A percentile compares a stretch with the other conserved stretches of the same genome.
phyloP scores from a whole-genome alignment of 1,140 invertebrate species.

The Philopotamus ludificatus region DNA sequence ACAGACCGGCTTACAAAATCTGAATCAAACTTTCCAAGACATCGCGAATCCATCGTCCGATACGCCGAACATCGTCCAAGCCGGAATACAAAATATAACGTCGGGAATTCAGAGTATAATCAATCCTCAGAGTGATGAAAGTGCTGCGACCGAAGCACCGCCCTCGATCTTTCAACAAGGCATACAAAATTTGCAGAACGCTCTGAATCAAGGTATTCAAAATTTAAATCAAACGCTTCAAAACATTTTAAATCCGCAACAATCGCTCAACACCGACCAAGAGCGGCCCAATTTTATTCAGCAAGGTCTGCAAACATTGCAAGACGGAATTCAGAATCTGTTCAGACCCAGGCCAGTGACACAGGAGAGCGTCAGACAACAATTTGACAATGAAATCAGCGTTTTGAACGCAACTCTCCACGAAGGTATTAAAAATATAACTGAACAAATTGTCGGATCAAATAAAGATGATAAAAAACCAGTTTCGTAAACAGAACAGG shows the following conservation, averaged over 20 bases:
- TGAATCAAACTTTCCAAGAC: constrained; percentile 25
- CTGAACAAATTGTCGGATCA: too few species aligned
- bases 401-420: constrained; percentile 26
- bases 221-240: constrained; percentile 33
- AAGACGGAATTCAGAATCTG: constrained; percentile 14
- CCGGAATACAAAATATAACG: not conserved
- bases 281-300: constrained; percentile 14
- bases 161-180: constrained; percentile 20
- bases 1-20: constrained; percentile 12
- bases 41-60: constrained; percentile 10
- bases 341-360: not conserved
- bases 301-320: constrained; percentile 19
- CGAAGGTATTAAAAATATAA: constrained; percentile 33
- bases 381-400: constrained; percentile 19
- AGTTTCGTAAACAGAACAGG: too few species aligned
- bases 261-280: not conserved
- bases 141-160: not conserved
- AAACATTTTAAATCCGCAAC: constrained; percentile 26
- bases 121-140: not conserved
- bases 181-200: constrained; percentile 27
- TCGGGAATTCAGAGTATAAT: constrained; percentile 21
- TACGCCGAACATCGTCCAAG: constrained; percentile 24
- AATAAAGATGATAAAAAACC: too few species aligned
- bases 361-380: constrained; percentile 3
- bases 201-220: constrained; percentile 21